Evolutionary conservation across 2,888 invertebrate species (phyloP), one percentile per base, ranked within the genome.

Genomic region (Idaea straminata): DNA sequence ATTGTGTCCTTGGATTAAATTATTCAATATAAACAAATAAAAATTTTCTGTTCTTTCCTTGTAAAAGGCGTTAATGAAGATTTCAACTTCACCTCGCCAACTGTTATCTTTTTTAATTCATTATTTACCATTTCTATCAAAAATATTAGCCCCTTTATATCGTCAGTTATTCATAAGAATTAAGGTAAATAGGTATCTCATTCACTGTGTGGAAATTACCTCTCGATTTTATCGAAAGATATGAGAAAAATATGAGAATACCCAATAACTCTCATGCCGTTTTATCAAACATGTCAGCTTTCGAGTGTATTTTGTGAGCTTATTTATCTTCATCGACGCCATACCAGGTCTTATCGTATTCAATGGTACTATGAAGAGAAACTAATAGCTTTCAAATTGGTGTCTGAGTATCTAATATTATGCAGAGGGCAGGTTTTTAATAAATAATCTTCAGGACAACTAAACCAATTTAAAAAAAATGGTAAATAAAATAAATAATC

Each of bases 231-330:
- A 47, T 47, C 47, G 47, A 47, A 10, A 47, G 47, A 47, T 47
- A 47, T 47, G 47, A 47, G 47, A 47, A 47, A 47, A 47, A 47
- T 47, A 47, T 47, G 47, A 47, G 47, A 47, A 47, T 47, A 25
- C 47, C 47, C 47, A 47, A 47, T 47, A 47, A 47, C 47, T 47
- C 47, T 47, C 47, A 47, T 47, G 47, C 47, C 47, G 47, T 47
- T 47, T 47, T 47, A 47, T 47, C 47, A 47, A 47, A 7, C 5
- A 47, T 10, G 47, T 47, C 47, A 47, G 47, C 47, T 47, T 47
- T 47, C 47, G 47, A 47, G 47, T 4, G 47, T 47, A 47, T 47
- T 47, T 47, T 47, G 47, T 6, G 47, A 47, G 47, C 47, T 47
- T 47, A 47, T 47, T 47, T 47, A 47, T 47, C 47, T 47, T 47